A percentile compares a stretch with the other conserved stretches of the same genome.
These are phyloP conservation scores for Lithophane socia DNA, from an alignment of 2,888 invertebrate genomes.

Conservation along the genomic window DNA sequence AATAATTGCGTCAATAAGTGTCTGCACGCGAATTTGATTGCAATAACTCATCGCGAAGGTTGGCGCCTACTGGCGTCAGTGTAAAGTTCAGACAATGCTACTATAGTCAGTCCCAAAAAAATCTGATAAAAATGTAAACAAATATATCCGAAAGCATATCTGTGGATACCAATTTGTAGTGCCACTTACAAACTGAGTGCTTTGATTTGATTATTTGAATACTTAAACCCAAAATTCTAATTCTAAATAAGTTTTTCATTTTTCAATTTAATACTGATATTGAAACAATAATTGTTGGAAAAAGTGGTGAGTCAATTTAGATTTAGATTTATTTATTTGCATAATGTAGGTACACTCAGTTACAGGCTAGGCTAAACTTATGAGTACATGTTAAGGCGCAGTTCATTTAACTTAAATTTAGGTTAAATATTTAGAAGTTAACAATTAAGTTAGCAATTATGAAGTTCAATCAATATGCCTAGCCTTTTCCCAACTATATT, in stretches of 20 bases:
- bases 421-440: too few relatives aligned
- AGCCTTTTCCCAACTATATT: too few relatives aligned
- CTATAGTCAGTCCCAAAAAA: not conserved
- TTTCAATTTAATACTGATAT: not conserved
- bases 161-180: not conserved
- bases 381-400: too few relatives aligned
- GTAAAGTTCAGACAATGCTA: slow-evolving; percentile 16
- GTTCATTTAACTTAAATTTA: too few relatives aligned
- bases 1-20: slow-evolving; percentile 57
- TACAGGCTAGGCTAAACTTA: too few relatives aligned
- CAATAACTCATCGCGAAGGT: slow-evolving; percentile 56
- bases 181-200: not conserved
- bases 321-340: too few relatives aligned
- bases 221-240: not conserved
- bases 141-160: not conserved
- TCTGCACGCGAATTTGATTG: slow-evolving; percentile 58
- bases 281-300: not conserved
- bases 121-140: too few relatives aligned
- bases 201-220: not conserved
- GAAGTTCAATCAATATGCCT: too few relatives aligned
- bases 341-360: too few relatives aligned
- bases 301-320: not conserved
- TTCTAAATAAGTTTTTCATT: not conserved
- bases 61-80: slow-evolving; percentile 13
- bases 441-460: too few relatives aligned